These are phyloP conservation scores for Phalacrocorax carbo DNA, from an alignment of 2,113 vertebrate species.

Conservation along the genomic window DNA sequence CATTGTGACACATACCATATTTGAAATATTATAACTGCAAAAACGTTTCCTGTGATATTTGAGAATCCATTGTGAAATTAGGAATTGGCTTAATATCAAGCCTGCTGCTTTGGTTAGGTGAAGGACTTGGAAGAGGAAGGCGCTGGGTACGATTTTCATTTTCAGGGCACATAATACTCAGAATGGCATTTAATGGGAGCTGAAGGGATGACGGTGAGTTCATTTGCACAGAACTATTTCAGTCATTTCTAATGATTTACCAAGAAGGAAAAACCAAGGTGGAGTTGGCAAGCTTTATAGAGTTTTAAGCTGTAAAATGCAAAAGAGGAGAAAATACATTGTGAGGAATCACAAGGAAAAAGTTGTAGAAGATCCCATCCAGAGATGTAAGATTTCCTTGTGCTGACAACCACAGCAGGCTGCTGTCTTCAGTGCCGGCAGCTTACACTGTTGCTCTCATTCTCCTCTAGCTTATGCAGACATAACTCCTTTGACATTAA, in stretches of 20 bases:
- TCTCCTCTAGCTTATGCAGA: not conserved
- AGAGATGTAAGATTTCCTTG: not conserved
- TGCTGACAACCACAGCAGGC: not conserved
- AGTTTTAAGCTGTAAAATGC: not conserved
- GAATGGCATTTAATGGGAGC: not conserved
- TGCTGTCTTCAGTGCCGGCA: not conserved
- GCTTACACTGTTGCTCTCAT: not conserved
- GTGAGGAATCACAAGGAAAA: not conserved
- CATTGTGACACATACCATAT: not conserved
- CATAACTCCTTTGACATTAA: not conserved
- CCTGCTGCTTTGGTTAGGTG: not conserved
- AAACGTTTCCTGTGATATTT: not conserved
- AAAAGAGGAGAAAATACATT: not conserved
- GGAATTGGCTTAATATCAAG: not conserved
- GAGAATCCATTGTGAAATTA: not conserved
- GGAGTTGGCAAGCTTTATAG: not conserved
- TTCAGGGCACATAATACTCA: not conserved
- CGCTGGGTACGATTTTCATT: not conserved
- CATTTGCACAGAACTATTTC: not conserved
- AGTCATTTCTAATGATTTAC: not conserved
- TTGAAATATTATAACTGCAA: not conserved
- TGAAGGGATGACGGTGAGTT: not conserved
- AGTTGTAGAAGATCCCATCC: not conserved
- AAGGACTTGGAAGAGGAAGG: not conserved
- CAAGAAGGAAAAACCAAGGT: not conserved